Evolutionary conservation across 1,140 invertebrate genomes (phyloP).

Genomic region (Aphelenchoides fujianensis): DNA sequence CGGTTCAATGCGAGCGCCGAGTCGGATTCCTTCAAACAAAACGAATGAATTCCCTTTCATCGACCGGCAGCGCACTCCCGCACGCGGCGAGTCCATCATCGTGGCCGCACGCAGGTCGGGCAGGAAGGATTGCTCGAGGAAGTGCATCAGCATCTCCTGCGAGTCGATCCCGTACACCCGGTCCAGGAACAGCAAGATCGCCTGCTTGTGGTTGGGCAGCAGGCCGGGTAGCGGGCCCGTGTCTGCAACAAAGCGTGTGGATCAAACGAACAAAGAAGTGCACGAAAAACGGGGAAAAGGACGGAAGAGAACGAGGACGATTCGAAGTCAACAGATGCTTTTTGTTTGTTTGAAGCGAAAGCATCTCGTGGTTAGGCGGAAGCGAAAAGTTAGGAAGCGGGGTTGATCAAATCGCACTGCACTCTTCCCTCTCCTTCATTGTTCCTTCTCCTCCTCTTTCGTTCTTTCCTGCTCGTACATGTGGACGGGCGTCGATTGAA

Average conservation of each 20-base stretch:
- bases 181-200: slow-evolving; percentile 92
- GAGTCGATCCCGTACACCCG: slow-evolving; percentile 97
- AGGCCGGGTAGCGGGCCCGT: slow-evolving; percentile 71
- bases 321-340: slow-evolving; percentile 17
- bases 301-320: slow-evolving; percentile 7
- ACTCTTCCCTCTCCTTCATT: too few species aligned
- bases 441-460: too few species aligned
- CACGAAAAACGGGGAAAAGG: background rate
- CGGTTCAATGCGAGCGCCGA: slow-evolving; percentile 98
- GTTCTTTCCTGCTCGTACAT: too few species aligned
- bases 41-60: too few species aligned
- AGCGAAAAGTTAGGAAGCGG: slow-evolving; percentile 8
- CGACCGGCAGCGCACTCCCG: too few species aligned
- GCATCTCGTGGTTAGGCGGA: background rate
- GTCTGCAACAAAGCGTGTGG: slow-evolving; percentile 56
- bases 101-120: slow-evolving; percentile 94
- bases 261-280: background rate
- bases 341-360: too few species aligned
- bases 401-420: slow-evolving; percentile 10
- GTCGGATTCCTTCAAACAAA: slow-evolving; percentile 94
- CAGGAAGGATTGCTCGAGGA: slow-evolving; percentile 94
- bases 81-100: slow-evolving; percentile 90
- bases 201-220: slow-evolving; percentile 93
- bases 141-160: slow-evolving; percentile 86
- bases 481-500: slow-evolving; percentile 17